Conservation (phyloP, 2,113 vertebrate species). For the Monopterus albus region DNA sequence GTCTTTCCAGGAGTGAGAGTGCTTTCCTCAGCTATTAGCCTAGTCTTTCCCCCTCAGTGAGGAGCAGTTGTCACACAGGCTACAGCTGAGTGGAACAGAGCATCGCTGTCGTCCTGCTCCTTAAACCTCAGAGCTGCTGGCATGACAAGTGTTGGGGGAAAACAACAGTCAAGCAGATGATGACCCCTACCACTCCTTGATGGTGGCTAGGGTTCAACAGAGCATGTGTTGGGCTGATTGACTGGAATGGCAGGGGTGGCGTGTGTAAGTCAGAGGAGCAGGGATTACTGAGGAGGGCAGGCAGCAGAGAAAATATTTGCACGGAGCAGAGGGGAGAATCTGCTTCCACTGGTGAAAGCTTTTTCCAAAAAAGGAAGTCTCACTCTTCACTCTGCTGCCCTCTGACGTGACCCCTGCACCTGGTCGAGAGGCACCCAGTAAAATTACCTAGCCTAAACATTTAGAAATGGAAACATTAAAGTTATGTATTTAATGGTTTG, state of each 20-base stretch:
- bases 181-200: constrained; percentile 59
- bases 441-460: constrained; percentile 22
- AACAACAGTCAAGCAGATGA: constrained; percentile 62
- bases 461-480: constrained; percentile 18
- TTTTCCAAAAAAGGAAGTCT: constrained; percentile 72
- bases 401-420: constrained; percentile 56
- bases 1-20: constrained; percentile 50
- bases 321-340: constrained; percentile 44
- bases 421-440: constrained; percentile 27
- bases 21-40: constrained; percentile 10
- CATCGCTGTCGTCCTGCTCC: constrained; percentile 46
- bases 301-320: constrained; percentile 68
- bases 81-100: constrained; percentile 59
- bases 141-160: constrained; percentile 58
- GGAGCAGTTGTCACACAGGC: constrained; percentile 72
- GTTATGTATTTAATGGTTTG: not conserved
- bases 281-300: constrained; percentile 46
- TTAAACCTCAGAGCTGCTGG: constrained; percentile 68
- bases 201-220: constrained; percentile 42
- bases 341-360: constrained; percentile 55
- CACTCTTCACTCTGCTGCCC: constrained; percentile 45
- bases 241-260: constrained; percentile 63
- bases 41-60: constrained; percentile 44
- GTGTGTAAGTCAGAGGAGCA: constrained; percentile 37
- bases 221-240: constrained; percentile 72